phyloP scores from a whole-genome alignment of 2,797 vertebrate species.

The Phalanger gymnotis region DNA sequence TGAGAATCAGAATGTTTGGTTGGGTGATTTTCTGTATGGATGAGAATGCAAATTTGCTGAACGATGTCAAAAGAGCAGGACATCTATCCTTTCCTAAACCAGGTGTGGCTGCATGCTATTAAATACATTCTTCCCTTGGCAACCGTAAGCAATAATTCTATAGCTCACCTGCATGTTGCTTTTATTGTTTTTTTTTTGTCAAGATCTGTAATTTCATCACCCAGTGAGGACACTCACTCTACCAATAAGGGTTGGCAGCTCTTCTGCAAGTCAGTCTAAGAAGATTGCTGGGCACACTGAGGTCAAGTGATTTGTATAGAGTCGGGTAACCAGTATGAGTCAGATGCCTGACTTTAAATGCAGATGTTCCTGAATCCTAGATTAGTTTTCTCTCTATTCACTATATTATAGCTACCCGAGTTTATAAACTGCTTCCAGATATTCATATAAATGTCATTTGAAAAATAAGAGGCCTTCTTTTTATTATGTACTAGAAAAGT shows the following conservation, averaged over 20 bases:
- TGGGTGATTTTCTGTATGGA: conserved; percentile 1
- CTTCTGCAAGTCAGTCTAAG: neutral
- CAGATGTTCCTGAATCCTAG: neutral
- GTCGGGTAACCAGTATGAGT: neutral
- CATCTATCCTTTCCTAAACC: neutral
- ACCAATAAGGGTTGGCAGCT: neutral
- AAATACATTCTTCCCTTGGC: neutral
- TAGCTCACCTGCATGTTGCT: neutral
- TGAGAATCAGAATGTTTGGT: neutral
- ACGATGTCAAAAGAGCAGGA: neutral
- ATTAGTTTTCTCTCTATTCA: neutral
- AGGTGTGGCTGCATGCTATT: neutral
- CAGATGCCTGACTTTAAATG: neutral
- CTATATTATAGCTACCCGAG: neutral
- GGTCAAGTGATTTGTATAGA: neutral
- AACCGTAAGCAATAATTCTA: neutral
- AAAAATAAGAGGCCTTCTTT: neutral
- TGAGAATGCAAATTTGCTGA: neutral
- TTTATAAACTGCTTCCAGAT: conserved; percentile 18
- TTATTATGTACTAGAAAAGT: neutral
- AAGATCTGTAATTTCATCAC: neutral
- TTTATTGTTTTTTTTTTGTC: neutral
- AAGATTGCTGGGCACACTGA: neutral
- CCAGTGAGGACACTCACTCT: neutral
- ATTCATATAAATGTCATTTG: conserved; percentile 1